phyloP scores from a whole-genome alignment of 2,113 vertebrate genomes.

The Mohoua ochrocephala region DNA sequence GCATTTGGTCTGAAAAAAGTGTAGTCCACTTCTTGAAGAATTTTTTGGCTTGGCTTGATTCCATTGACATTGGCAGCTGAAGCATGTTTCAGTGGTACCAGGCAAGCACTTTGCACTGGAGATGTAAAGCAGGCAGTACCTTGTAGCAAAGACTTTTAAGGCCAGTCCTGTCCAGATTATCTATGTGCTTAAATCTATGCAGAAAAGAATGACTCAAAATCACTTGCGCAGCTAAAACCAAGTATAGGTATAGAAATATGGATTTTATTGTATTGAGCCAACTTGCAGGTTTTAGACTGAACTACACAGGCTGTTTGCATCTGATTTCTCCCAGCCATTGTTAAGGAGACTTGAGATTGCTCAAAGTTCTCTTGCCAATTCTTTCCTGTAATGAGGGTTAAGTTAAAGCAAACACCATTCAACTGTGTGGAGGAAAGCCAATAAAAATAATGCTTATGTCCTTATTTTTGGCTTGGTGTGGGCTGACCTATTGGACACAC shows the following conservation, averaged over 20 bases:
- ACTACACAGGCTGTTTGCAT: background rate
- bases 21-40: background rate
- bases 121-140: accelerated
- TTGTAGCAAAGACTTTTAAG: background rate
- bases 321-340: background rate
- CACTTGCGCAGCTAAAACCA: background rate
- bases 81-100: background rate
- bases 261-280: background rate
- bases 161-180: background rate
- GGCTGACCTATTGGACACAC: background rate
- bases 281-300: background rate
- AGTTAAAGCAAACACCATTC: constrained; percentile 29
- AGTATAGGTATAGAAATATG: background rate
- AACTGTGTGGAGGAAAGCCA: background rate
- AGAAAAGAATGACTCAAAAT: background rate
- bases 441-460: background rate
- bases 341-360: background rate
- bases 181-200: background rate
- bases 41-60: background rate
- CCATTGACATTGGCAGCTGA: background rate
- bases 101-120: background rate
- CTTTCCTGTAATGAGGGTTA: constrained; percentile 15
- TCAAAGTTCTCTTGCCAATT: background rate
- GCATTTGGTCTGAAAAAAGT: background rate
- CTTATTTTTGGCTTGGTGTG: background rate